A percentile compares a stretch with the other conserved stretches of the same genome.
Conservation (phyloP, 2,888 invertebrate species). For the Laspeyria flexula region DNA sequence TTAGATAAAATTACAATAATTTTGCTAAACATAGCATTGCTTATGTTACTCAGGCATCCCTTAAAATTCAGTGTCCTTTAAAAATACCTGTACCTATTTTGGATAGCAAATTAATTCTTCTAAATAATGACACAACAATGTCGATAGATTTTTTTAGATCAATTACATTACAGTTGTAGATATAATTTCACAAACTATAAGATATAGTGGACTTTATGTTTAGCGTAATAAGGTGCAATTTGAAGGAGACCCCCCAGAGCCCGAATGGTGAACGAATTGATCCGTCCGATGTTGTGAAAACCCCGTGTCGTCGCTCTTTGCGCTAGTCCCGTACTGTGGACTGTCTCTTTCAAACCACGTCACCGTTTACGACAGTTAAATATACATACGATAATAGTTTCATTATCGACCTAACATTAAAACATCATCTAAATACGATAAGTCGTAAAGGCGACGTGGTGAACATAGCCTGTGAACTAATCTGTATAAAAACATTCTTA, state of each 20-base stretch:
- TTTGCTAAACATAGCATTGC: slow-evolving; percentile 35
- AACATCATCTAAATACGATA: slow-evolving; percentile 10
- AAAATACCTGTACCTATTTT: slow-evolving; percentile 19
- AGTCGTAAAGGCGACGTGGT: slow-evolving; percentile 17
- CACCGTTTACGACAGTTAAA: slow-evolving; percentile 18
- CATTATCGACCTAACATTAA: slow-evolving; percentile 10
- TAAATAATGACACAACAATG: slow-evolving; percentile 12
- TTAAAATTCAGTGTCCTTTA: slow-evolving; percentile 28
- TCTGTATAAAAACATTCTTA: slow-evolving; percentile 52
- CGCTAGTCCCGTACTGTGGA: slow-evolving; percentile 51
- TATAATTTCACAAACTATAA: slow-evolving; percentile 24
- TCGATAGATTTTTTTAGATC: slow-evolving; percentile 21
- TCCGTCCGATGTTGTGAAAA: slow-evolving; percentile 78
- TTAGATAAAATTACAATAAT: slow-evolving; percentile 19
- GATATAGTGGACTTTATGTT: slow-evolving; percentile 30
- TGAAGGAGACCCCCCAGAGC: slow-evolving; percentile 49
- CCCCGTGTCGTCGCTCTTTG: slow-evolving; percentile 67
- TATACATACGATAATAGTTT: slow-evolving; percentile 15
- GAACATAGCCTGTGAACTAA: slow-evolving; percentile 56
- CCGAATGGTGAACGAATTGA: slow-evolving; percentile 72
- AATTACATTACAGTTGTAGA: slow-evolving; percentile 23
- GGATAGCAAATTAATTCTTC: slow-evolving; percentile 18
- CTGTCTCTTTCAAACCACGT: slow-evolving; percentile 26
- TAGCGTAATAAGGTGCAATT: slow-evolving; percentile 39
- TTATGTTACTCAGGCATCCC: slow-evolving; percentile 15